A percentile compares a stretch with the other conserved stretches of the same genome.
phyloP scores from a whole-genome alignment of 2,888 invertebrate genomes.

The Caenorhabditis sp. region DNA sequence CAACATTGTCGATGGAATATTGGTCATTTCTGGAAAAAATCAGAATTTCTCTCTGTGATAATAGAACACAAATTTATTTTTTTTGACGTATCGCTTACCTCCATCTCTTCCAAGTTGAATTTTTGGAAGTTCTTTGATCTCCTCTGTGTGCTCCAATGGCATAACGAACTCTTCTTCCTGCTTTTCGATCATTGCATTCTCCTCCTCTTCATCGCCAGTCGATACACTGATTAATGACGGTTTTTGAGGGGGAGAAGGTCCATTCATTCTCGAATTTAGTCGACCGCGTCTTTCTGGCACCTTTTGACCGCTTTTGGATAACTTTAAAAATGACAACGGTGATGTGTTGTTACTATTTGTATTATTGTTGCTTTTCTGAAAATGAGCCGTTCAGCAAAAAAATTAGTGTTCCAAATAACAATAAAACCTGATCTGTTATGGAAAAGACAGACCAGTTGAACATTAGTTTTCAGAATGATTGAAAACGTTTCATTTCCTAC shows the following conservation, averaged over 20 bases:
- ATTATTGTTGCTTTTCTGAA: background rate
- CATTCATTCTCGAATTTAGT: background rate
- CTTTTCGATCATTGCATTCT: too few relatives aligned
- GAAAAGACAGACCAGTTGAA: too few relatives aligned
- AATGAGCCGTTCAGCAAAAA: background rate
- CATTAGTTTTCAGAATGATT: background rate
- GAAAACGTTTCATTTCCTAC: background rate
- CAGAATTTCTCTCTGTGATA: background rate
- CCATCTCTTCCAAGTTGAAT: background rate
- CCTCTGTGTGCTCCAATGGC: background rate
- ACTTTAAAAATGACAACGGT: background rate
- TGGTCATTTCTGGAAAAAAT: constrained; percentile 12
- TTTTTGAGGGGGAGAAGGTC: background rate
- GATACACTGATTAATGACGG: background rate
- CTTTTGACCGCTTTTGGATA: background rate
- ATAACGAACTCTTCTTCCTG: background rate
- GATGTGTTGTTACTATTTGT: background rate
- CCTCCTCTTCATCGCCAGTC: background rate
- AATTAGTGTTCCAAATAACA: background rate
- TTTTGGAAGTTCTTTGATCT: background rate
- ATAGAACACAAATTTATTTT: too few relatives aligned
- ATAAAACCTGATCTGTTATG: background rate
- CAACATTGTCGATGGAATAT: constrained; percentile 32
- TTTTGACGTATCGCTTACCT: background rate
- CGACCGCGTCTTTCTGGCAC: background rate